phyloP scores from a whole-genome alignment of 1,140 invertebrate genomes.

The Eueides isabella region DNA sequence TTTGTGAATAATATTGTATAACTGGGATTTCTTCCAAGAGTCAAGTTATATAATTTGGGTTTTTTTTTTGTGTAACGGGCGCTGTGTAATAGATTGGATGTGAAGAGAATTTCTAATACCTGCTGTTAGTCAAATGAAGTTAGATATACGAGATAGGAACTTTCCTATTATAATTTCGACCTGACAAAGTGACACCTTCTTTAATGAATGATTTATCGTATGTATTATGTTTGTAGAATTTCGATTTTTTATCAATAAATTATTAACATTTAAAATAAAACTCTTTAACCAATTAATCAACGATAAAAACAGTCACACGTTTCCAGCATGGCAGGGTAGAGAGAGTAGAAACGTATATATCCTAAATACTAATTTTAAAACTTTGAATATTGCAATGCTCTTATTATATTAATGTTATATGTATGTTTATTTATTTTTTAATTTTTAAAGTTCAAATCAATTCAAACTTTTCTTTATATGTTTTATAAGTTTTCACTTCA shows the following conservation, averaged over 20 bases:
- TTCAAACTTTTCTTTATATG: no score
- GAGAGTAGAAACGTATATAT: no score
- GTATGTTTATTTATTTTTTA: no score
- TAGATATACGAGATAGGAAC: constrained; percentile 8
- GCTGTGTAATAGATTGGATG: constrained; percentile 15
- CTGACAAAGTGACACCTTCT: not conserved
- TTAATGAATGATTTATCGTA: not conserved
- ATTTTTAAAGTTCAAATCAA: no score
- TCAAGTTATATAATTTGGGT: constrained; percentile 46
- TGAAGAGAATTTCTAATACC: constrained; percentile 17
- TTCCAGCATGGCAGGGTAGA: no score
- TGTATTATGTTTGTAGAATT: constrained; percentile 3
- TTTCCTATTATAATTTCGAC: constrained; percentile 12
- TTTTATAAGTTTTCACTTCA: no score
- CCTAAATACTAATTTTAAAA: no score
- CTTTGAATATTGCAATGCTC: no score
- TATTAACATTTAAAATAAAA: no score
- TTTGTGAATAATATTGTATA: constrained; percentile 58
- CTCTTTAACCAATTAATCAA: no score
- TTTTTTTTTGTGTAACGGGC: constrained; percentile 36
- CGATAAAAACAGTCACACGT: no score
- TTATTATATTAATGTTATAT: no score
- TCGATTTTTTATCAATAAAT: not conserved
- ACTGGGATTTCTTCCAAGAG: constrained; percentile 50
- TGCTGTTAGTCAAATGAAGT: constrained; percentile 5